Evolutionary conservation across 2,113 vertebrate species (phyloP).

Genomic region (Aegotheles bennettii): DNA sequence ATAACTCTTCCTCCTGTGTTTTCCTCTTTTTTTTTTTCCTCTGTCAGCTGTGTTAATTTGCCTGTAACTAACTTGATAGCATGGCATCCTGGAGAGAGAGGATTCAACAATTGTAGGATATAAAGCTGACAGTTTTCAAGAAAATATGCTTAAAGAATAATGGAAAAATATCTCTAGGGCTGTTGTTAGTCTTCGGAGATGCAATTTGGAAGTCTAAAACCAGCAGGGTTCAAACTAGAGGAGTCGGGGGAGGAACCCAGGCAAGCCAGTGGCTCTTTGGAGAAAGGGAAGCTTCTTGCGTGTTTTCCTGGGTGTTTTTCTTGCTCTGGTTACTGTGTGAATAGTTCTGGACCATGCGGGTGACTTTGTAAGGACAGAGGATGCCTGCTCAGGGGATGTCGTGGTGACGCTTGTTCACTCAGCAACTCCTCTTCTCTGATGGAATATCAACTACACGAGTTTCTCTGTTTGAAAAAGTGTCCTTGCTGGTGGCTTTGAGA

Average conservation of each 20-base stretch:
- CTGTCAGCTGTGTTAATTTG: background rate
- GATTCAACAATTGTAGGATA: background rate
- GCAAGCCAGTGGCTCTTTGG: background rate
- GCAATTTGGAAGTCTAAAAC: background rate
- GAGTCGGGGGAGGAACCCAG: background rate
- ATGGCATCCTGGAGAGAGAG: background rate
- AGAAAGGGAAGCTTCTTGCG: background rate
- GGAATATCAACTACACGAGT: accelerated
- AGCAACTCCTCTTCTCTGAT: background rate
- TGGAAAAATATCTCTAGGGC: background rate
- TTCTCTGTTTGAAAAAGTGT: background rate
- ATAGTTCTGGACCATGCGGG: background rate
- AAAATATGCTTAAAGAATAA: background rate
- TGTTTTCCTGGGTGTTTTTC: background rate
- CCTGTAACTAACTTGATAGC: background rate
- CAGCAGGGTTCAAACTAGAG: background rate
- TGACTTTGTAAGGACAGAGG: background rate
- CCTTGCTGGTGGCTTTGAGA: background rate
- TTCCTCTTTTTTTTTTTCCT: background rate
- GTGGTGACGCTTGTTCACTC: accelerated
- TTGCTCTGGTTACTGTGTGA: background rate
- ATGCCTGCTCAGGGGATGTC: background rate
- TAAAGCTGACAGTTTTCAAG: background rate
- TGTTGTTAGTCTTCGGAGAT: background rate
- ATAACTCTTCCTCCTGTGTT: background rate